A percentile compares a stretch with the other conserved stretches of the same genome.
Evolutionary conservation across 2,888 invertebrate species (phyloP).

Genomic region (Drosophila infuscata): DNA sequence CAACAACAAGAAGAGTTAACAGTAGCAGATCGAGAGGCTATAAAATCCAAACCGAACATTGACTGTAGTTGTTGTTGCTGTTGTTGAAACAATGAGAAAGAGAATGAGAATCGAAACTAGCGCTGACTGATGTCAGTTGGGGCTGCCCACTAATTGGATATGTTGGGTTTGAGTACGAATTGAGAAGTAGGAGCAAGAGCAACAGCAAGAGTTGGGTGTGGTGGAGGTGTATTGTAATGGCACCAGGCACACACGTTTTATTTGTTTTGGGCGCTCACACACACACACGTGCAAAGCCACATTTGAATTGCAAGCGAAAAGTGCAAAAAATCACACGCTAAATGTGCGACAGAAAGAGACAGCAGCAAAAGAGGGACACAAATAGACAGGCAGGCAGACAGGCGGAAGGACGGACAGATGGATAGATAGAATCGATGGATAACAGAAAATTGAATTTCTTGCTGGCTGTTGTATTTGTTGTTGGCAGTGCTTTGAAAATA

Average conservation of each 20-base stretch:
- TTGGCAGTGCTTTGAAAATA: slow-evolving; percentile 58
- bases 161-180: slow-evolving; percentile 21
- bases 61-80: slow-evolving; percentile 10
- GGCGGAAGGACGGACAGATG: slow-evolving; percentile 8
- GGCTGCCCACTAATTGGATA: slow-evolving; percentile 61
- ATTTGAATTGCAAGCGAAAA: slow-evolving; percentile 59
- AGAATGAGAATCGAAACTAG: slow-evolving; percentile 53
- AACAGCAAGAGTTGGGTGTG: not conserved
- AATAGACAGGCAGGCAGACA: slow-evolving; percentile 5
- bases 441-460: slow-evolving; percentile 66
- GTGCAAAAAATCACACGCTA: slow-evolving; percentile 71
- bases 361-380: slow-evolving; percentile 7
- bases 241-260: slow-evolving; percentile 47
- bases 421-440: slow-evolving; percentile 53
- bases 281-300: slow-evolving; percentile 25
- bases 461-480: slow-evolving; percentile 31
- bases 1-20: slow-evolving; percentile 20
- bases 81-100: slow-evolving; percentile 55
- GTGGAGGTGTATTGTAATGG: slow-evolving; percentile 29
- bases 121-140: slow-evolving; percentile 64
- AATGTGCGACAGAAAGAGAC: slow-evolving; percentile 14
- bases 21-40: slow-evolving; percentile 49
- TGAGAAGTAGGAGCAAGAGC: not conserved
- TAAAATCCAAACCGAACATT: slow-evolving; percentile 48
- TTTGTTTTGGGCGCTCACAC: slow-evolving; percentile 50